These are phyloP conservation scores for Astur gentilis DNA, from an alignment of 2,113 vertebrate genomes.

Conservation along the genomic window DNA sequence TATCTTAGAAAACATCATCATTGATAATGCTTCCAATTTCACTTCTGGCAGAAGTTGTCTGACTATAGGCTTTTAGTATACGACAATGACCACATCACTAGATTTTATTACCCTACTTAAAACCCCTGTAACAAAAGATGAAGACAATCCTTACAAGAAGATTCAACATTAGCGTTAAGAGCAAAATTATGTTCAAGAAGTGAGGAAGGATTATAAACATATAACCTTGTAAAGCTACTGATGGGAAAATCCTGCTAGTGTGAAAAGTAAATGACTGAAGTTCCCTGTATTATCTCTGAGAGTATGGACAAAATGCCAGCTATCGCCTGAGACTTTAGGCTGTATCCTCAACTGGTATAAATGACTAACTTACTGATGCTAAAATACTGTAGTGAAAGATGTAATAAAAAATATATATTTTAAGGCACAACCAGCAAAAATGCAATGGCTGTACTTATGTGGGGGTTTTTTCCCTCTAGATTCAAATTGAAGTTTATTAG, in stretches of 20 bases:
- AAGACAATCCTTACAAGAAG: background rate
- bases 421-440: background rate
- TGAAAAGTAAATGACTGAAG: background rate
- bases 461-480: rapidly evolving
- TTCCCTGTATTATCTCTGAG: background rate
- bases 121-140: conserved; percentile 18
- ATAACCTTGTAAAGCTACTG: conserved; percentile 6
- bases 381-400: background rate
- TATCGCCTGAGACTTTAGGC: background rate
- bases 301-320: background rate
- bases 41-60: background rate
- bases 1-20: conserved; percentile 34
- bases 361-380: background rate
- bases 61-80: background rate
- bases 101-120: conserved; percentile 49
- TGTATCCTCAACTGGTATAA: background rate
- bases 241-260: background rate
- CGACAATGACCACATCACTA: conserved; percentile 14
- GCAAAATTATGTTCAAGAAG: conserved; percentile 29
- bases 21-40: conserved; percentile 40
- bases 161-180: background rate
- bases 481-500: background rate
- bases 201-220: conserved; percentile 25
- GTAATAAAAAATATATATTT: background rate
- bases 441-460: background rate